phyloP scores from a whole-genome alignment of 2,888 invertebrate species.

The Tigriopus californicus region DNA sequence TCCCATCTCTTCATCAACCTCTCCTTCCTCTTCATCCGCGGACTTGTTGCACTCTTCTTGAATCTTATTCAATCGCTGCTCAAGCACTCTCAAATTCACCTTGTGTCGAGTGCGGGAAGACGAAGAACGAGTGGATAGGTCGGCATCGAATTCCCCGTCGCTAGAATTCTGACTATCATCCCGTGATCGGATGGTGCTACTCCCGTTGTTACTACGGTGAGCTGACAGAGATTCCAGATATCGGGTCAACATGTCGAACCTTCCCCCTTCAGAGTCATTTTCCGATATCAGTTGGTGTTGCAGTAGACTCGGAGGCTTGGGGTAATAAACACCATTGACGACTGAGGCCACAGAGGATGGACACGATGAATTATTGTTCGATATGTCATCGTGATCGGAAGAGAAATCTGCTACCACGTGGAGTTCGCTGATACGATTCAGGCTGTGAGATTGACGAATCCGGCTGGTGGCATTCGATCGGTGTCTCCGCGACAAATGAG shows the following conservation, averaged over 20 bases:
- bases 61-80: constrained; percentile 13
- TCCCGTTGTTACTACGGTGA: background rate
- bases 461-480: constrained; percentile 3
- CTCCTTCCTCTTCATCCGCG: background rate
- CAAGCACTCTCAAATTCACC: constrained; percentile 14
- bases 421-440: constrained; percentile 14
- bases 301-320: too few relatives aligned
- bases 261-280: background rate
- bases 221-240: background rate
- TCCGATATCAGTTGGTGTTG: too few relatives aligned
- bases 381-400: background rate
- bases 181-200: background rate
- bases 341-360: background rate
- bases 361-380: background rate
- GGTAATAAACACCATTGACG: too few relatives aligned
- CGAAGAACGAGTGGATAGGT: background rate
- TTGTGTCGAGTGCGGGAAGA: background rate
- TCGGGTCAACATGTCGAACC: background rate
- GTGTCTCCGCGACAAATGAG: background rate
- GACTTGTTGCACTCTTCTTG: constrained; percentile 11
- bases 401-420: constrained; percentile 12
- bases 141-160: constrained; percentile 8
- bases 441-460: constrained; percentile 7
- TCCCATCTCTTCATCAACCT: background rate
- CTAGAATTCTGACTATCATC: constrained; percentile 6